phyloP scores from a whole-genome alignment of 2,797 vertebrate genomes.

The Merluccius polli region DNA sequence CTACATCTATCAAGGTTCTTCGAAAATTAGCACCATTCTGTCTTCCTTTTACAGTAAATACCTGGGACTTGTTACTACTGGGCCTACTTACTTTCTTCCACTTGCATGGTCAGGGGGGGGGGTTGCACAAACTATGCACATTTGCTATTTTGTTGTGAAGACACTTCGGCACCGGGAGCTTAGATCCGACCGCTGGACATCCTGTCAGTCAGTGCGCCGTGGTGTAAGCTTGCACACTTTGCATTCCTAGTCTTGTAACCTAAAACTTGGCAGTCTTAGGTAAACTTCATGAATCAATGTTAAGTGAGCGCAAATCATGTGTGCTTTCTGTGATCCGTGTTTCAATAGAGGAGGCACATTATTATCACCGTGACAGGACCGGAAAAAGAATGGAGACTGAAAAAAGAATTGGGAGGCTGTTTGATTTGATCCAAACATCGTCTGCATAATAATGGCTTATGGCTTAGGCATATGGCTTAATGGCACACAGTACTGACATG shows the following conservation, averaged over 20 bases:
- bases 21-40: neutral
- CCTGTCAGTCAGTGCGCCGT: slow-evolving; percentile 31
- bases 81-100: too few relatives aligned
- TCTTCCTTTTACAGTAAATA: neutral
- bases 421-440: neutral
- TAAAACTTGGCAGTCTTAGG: slow-evolving; percentile 26
- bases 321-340: slow-evolving; percentile 34
- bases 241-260: slow-evolving; percentile 35
- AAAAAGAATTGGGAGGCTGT: neutral
- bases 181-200: slow-evolving; percentile 45
- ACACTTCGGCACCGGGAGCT: slow-evolving; percentile 24
- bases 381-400: slow-evolving; percentile 14
- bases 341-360: slow-evolving; percentile 25
- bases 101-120: too few relatives aligned
- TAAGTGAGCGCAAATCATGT: slow-evolving; percentile 26
- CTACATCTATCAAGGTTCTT: neutral
- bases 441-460: neutral
- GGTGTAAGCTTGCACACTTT: slow-evolving; percentile 18
- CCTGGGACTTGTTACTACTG: too few relatives aligned
- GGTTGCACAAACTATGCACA: too few relatives aligned
- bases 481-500: neutral
- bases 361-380: slow-evolving; percentile 11
- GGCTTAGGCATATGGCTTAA: neutral
- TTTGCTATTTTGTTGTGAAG: neutral
- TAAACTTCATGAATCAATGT: slow-evolving; percentile 47